Base-by-base conservation (phyloP, 2,888 invertebrate species). In the Bibio marci region DNA sequence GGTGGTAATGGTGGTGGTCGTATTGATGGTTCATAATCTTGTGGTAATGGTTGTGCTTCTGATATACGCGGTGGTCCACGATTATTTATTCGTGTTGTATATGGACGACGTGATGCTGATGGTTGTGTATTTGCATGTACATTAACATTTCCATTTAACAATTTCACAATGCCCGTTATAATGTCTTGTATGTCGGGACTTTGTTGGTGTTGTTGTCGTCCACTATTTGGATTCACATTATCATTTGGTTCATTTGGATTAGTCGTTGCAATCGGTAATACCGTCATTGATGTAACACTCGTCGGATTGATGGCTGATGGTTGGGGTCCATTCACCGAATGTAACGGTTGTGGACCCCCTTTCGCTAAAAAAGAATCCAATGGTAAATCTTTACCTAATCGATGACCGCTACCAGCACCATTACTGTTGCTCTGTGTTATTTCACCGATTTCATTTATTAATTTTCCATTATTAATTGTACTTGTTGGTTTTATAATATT, bases 171-270 rank as follows among this genome's bases (percentile, higher is more conserved):
- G 8, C 88, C 88, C 2, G 83, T 83, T 27, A 90, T 85, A 25
- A 90, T 87, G 51, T 90, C 87, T 56, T 88, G 86, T 41, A 90
- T 86, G 53, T 87, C 87, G 30, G 78, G 74, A 55, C 72, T 75
- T 4, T 71, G 69, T 49, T 75, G 73, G n/a, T n/a, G n/a, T 42
- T 75, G 63, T 14, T 22, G 22, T 4, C 22, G 22, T 22, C 5
- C 22, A 22, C 22, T 8, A 22, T 22, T 22, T 22, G 22, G 22
- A 6, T 4, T 6, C 8, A 8, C 22, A 8, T 4, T 8, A 8
- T 4, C 22, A 8, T 6, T 8, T 4, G 22, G 8, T 6, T 22
- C 22, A 22, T 22, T 4, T 6, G 4, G 22, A 22, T 22, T 22
- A 22, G 4, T 22, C 4, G 22, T 22, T 22, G 22, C 22, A 22